phyloP scores from a whole-genome alignment of 1,140 invertebrate species.

The Samia ricini region DNA sequence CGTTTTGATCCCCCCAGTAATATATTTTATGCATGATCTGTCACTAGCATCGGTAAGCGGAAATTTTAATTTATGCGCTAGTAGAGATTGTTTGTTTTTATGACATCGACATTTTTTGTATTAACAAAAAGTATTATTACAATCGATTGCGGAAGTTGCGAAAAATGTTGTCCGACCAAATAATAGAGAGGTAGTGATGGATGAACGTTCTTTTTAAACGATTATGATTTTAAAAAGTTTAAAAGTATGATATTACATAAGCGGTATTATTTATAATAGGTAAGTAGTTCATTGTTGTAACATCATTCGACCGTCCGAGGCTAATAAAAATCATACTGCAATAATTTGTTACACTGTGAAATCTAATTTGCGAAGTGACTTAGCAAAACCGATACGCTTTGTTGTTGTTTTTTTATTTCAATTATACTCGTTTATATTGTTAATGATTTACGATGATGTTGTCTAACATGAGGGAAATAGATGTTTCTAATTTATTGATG shows the following conservation, averaged over 20 bases:
- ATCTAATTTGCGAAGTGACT: constrained; percentile 66
- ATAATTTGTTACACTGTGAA: constrained; percentile 57
- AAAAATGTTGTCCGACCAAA: constrained; percentile 27
- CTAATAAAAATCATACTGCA: constrained; percentile 55
- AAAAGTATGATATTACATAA: constrained; percentile 3
- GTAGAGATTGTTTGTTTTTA: constrained; percentile 69
- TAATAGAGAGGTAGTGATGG: constrained; percentile 21
- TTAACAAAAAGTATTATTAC: constrained; percentile 54
- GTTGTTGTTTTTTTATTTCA: constrained; percentile 62
- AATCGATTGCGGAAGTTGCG: constrained; percentile 58
- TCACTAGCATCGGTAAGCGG: constrained; percentile 60
- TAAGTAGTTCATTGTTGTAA: constrained; percentile 17
- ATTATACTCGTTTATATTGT: constrained; percentile 68
- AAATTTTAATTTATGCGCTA: constrained; percentile 75
- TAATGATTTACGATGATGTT: constrained; percentile 58
- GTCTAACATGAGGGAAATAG: constrained; percentile 22
- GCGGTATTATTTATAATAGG: constrained; percentile 1
- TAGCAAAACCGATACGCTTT: constrained; percentile 49
- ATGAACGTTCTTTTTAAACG: constrained; percentile 18
- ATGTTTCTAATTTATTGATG: constrained; percentile 2
- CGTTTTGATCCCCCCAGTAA: constrained; percentile 40
- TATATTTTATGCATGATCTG: constrained; percentile 67
- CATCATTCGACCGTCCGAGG: constrained; percentile 24
- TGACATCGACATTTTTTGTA: constrained; percentile 55
- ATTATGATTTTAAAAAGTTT: constrained; percentile 6